Percentiles rank a stretch among this genome's conserved stretches.
These are phyloP conservation scores for Neostethus bicornis DNA, from an alignment of 2,797 vertebrate genomes.

Conservation along the genomic window DNA sequence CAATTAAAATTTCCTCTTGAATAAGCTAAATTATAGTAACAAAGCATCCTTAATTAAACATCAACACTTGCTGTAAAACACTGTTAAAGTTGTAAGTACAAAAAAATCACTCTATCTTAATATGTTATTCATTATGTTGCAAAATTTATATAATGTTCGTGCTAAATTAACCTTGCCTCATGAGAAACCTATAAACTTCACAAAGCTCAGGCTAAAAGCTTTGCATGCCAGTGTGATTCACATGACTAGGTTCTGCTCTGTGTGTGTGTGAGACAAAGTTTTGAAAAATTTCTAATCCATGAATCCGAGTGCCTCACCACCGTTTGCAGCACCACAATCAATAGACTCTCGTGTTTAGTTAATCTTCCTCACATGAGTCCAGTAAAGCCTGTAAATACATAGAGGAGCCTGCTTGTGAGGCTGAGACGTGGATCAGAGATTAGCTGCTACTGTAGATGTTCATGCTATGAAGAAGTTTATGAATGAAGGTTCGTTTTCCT, in stretches of 20 bases:
- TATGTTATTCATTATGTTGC: not conserved
- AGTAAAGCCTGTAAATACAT: constrained; percentile 65
- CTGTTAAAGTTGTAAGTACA: not conserved
- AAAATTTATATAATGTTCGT: not conserved
- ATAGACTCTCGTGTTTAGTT: constrained; percentile 70
- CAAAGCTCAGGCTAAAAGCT: constrained; percentile 12
- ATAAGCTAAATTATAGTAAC: no score
- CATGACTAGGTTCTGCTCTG: constrained; percentile 19
- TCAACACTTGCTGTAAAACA: no score
- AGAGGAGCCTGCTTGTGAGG: constrained; percentile 25
- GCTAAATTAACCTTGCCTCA: not conserved
- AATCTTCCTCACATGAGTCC: constrained; percentile 77
- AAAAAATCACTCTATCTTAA: no score
- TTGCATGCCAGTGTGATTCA: constrained; percentile 17
- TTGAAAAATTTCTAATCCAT: constrained; percentile 45
- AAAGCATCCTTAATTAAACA: no score
- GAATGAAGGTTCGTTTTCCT: not conserved
- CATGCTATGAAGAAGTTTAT: constrained; percentile 20
- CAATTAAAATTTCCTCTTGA: no score
- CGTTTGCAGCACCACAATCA: constrained; percentile 49
- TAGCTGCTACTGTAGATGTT: constrained; percentile 51
- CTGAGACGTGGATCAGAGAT: constrained; percentile 58
- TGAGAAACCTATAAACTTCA: not conserved
- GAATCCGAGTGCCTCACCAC: constrained; percentile 16
- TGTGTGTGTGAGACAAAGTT: no score